Conservation (phyloP, 2,113 vertebrate species). For the Mormoops blainvillei region DNA sequence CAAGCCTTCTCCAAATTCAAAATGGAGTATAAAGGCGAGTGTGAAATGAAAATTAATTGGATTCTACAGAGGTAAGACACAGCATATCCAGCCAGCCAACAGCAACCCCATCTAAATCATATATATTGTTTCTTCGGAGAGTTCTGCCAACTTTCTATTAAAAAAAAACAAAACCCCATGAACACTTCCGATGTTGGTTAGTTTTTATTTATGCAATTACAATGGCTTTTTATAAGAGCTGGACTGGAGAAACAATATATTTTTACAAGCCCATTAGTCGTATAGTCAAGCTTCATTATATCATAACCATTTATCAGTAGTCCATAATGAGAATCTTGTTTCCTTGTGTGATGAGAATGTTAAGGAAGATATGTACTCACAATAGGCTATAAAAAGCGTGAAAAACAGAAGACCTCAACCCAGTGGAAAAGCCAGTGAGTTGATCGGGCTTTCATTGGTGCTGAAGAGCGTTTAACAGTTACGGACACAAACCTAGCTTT, state of each 20-base stretch:
- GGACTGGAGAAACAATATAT: constrained; percentile 30
- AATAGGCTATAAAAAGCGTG: constrained; percentile 33
- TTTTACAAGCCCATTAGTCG: constrained; percentile 60
- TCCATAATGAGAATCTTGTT: background rate
- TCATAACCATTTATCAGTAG: constrained; percentile 25
- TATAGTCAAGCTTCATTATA: constrained; percentile 44
- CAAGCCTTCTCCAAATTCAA: constrained; percentile 34
- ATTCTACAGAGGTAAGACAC: background rate
- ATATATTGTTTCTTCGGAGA: constrained; percentile 20
- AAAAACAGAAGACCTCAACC: background rate
- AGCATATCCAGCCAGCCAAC: background rate
- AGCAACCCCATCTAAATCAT: background rate
- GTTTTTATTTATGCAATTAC: constrained; percentile 53
- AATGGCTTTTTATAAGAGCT: constrained; percentile 18
- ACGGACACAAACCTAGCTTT: background rate
- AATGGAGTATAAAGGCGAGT: constrained; percentile 22
- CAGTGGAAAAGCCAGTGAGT: background rate
- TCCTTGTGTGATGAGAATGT: background rate
- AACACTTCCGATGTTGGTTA: constrained; percentile 33
- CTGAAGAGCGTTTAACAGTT: background rate
- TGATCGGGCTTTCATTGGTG: background rate
- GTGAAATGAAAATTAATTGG: constrained; percentile 42
- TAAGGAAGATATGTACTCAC: background rate
- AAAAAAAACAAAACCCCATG: background rate
- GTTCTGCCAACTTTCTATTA: constrained; percentile 34